Evolutionary conservation across 2,888 invertebrate species (phyloP), one percentile per base, ranked within the genome.

Genomic region (Caenorhabditis becei): DNA sequence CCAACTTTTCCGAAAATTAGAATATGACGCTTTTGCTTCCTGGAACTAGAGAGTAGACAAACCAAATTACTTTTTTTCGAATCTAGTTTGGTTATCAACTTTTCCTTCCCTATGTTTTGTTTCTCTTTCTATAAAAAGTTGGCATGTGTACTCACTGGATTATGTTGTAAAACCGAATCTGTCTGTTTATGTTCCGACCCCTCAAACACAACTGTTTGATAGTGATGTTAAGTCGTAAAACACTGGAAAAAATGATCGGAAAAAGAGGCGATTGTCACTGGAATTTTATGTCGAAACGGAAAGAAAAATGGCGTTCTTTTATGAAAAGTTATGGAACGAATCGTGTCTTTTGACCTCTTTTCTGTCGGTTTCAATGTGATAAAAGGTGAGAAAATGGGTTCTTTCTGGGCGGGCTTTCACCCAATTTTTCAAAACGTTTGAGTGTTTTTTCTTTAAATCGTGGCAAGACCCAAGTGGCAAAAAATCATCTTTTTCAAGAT

Each of bases 221-320:
- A 47, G 47, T 18, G 47, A 47, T 47, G 47, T 18, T 41, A 47
- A 47, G 47, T 47, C 47, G 18, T 47, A 47, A 47, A 47, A 47
- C 10, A 18, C 47, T 3, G 18, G 3, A 18, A 47, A 47, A 47
- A 47, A 47, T 4, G 18, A 18, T 47, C 47, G 18, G 47, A 47
- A 47, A 16, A 41, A 32, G 10, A 2, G 8, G 41, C 41, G 41
- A 14, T 41, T 41, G 41, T 41, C 41, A 41, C 2, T 16, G 41
- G 11, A 16, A 16, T 41, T 41, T 16, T 2, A 10, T 16, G 14
- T 14, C 41, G 41, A 7, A 32, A 32, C 32, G n/a, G n/a, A n/a
- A 32, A 7, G 16, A 41, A 41, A 41, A 10, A 14, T 41, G 5
- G 7, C 35, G 7, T 35, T 35, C 35, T 10, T 5, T 35, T 35